Base-by-base conservation (phyloP, 2,113 vertebrate species). In the Gobius niger region DNA sequence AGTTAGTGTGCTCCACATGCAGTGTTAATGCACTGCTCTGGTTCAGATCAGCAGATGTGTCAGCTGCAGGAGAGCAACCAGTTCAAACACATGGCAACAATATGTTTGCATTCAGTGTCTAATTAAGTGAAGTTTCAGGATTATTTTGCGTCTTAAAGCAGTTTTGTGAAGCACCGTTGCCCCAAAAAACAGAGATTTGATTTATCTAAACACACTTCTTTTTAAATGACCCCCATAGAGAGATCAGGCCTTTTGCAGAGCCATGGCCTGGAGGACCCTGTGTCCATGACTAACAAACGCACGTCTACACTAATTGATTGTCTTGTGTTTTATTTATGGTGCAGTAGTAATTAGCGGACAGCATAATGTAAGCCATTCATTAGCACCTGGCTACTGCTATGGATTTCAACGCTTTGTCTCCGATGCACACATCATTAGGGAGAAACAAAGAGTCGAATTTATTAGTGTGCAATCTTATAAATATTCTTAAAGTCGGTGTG, bases 311-410 rank as follows among this genome's bases (percentile, higher is more conserved):
- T 94, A 94, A 93, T 94, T 92, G 91, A 94, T 93, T 92, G 91
- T 91, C 89, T 90, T 89, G 79, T 85, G 90, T 90, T 93, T 93
- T 93, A 93, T 94, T 94, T 92, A 93, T 92, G 90, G 88, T 82
- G 84, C 68, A 75, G 76, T 70, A 81, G 88, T 94, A 93, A 94
- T 94, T 94, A 93, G 91, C 81, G 91, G 90, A 90, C 89, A 86
- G 90, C 86, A 90, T 92, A 92, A 91, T 91, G 91, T 90, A 91
- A 87, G 84, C 84, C 88, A 88, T 93, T 93, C 90, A 93, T 93
- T 94, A 94, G 89, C 91, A 91, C 91, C 90, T 90, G 89, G 87
- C 85, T 81, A 88, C 86, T 73, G 67, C 83, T 92, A 92, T 91
- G 88, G 91, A 93, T 94, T 92, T 88, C 85, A 75, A 73, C 83